A percentile compares a stretch with the other conserved stretches of the same genome.
phyloP scores from a whole-genome alignment of 1,140 invertebrate genomes.

The Conopomorpha cramerella region DNA sequence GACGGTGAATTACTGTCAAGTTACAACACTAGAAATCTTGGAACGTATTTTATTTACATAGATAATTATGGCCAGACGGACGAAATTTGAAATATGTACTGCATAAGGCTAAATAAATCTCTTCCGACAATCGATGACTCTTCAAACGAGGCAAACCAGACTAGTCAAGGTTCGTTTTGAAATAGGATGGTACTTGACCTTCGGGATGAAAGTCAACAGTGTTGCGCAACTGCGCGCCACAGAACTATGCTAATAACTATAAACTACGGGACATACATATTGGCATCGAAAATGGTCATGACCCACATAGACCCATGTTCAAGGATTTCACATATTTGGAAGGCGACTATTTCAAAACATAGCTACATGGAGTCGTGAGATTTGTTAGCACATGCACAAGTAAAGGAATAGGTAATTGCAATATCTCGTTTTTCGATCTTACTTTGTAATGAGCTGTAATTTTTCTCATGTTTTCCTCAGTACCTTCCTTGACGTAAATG shows the following conservation, averaged over 20 bases:
- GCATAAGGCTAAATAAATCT: too few relatives aligned
- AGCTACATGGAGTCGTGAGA: conserved; percentile 47
- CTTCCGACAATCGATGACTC: too few relatives aligned
- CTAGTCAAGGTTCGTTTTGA: conserved; percentile 54
- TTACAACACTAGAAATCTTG: too few relatives aligned
- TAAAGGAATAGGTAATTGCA: conserved; percentile 15
- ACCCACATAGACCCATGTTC: conserved; percentile 45
- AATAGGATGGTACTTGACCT: conserved; percentile 60
- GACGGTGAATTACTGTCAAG: too few relatives aligned
- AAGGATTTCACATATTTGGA: conserved; percentile 60
- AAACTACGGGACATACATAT: conserved; percentile 30
- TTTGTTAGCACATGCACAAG: conserved; percentile 28
- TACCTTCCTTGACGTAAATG: too few relatives aligned
- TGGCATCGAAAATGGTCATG: conserved; percentile 47
- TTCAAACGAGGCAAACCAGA: conserved; percentile 48
- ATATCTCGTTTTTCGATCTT: too few relatives aligned
- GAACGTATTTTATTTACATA: too few relatives aligned
- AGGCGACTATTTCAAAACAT: conserved; percentile 54
- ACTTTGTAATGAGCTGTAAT: too few relatives aligned
- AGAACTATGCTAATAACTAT: conserved; percentile 50
- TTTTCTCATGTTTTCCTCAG: too few relatives aligned
- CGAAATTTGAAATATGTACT: too few relatives aligned
- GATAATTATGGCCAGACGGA: too few relatives aligned
- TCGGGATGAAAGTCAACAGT: conserved; percentile 59
- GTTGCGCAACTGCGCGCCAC: conserved; percentile 44